Evolutionary conservation across 2,888 invertebrate genomes (phyloP).

Genomic region (Drosophila mettleri): DNA sequence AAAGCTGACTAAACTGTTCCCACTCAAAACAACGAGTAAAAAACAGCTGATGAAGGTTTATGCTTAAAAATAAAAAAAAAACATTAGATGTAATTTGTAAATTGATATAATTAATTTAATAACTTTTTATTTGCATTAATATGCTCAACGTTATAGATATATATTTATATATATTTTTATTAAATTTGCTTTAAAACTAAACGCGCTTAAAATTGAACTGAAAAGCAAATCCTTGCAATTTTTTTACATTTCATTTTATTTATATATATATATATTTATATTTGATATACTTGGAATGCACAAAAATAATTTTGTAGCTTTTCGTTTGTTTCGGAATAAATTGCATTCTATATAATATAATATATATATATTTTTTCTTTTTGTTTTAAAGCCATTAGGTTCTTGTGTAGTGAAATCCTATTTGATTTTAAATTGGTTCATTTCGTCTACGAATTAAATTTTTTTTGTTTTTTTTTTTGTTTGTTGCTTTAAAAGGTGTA

Average conservation of each 20-base stretch:
- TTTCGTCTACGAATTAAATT: conserved; percentile 47
- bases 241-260: conserved; percentile 12
- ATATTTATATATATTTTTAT: conserved; percentile 35
- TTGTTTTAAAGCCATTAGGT: conserved; percentile 76
- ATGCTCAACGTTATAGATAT: conserved; percentile 61
- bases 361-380: conserved; percentile 37
- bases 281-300: conserved; percentile 79
- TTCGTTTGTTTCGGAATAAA: conserved; percentile 39
- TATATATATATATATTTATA: conserved; percentile 37
- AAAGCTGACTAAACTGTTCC: conserved; percentile 32
- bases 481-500: conserved; percentile 62
- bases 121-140: conserved; percentile 71
- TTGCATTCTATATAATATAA: conserved; percentile 11
- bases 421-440: conserved; percentile 72
- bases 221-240: conserved; percentile 43
- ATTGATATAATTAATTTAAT: conserved; percentile 57
- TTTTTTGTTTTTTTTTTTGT: conserved; percentile 21
- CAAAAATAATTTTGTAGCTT: conserved; percentile 60
- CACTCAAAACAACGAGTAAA: conserved; percentile 30
- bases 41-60: conserved; percentile 3
- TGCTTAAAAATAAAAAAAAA: background rate
- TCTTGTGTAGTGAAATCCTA: conserved; percentile 67
- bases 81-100: background rate
- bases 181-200: conserved; percentile 53
- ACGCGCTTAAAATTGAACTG: conserved; percentile 62